Evolutionary conservation across 1,140 invertebrate species (phyloP).

Genomic region (Apis laboriosa): DNA sequence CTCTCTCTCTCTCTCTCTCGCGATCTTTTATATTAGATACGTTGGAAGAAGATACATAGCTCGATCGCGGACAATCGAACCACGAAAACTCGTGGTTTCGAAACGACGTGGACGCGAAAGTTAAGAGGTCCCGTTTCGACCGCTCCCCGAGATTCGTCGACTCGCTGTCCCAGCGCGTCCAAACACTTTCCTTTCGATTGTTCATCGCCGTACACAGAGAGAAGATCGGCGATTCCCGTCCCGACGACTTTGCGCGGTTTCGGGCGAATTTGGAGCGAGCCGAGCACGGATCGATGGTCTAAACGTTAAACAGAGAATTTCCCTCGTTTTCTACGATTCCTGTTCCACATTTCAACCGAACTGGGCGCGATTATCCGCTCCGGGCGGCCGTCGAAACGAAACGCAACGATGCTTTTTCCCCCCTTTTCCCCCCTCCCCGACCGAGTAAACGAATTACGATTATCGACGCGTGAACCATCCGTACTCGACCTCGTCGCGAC

Average conservation of each 20-base stretch:
- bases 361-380: slow-evolving; percentile 9
- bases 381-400: slow-evolving; percentile 28
- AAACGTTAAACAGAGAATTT: slow-evolving; percentile 44
- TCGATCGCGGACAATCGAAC: too few relatives aligned
- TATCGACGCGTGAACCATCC: not conserved
- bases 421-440: not conserved
- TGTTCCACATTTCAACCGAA: slow-evolving; percentile 41
- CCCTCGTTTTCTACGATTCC: slow-evolving; percentile 52
- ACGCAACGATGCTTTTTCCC: slow-evolving; percentile 35
- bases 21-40: too few relatives aligned
- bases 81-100: too few relatives aligned
- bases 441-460: slow-evolving; percentile 30
- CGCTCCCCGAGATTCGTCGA: slow-evolving; percentile 37
- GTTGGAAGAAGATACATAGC: not conserved
- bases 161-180: not conserved
- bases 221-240: not conserved
- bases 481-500: not conserved
- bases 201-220: not conserved
- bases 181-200: slow-evolving; percentile 49
- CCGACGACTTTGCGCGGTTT: not conserved
- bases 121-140: slow-evolving; percentile 16
- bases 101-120: too few relatives aligned
- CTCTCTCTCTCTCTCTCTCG: not conserved
- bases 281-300: slow-evolving; percentile 39
- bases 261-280: slow-evolving; percentile 18